Base-by-base conservation (phyloP, 2,797 vertebrate species). In the Uromys caudimaculatus region DNA sequence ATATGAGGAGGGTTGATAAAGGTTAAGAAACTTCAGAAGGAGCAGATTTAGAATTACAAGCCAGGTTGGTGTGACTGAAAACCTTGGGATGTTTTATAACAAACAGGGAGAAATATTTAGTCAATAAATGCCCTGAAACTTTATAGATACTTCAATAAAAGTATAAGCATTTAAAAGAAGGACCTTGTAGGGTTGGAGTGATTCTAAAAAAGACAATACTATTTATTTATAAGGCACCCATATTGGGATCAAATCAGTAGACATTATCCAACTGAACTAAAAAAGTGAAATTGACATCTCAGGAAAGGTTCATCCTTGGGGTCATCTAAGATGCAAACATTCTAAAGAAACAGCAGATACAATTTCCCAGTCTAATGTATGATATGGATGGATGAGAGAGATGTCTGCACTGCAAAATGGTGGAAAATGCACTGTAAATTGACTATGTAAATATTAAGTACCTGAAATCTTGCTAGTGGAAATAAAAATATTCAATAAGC, bases 231-330 rank as follows among this genome's bases (percentile, higher is more conserved):
- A 54, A 47, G 23, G 29, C 87, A 3, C 14, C n/a, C n/a, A 89
- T 91, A 62, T 32, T 75, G 7, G 54, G 6, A 91, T 89, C 44
- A 90, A 94, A 56, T 82, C 38, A 44, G 41, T 67, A 88, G 21
- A 89, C 19, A 82, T 71, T 35, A 88, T 79, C n/a, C n/a, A 82
- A 77, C 12, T 91, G 44, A 93, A 35, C 47, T 81, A 89, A 95
- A 29, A 86, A 94, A 62, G 1, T 94, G 56, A 85, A 85, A 81
- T 13, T 81, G 60, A 10, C 6, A 73, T 78, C 29, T 86, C 14
- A 82, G 47, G 29, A 77, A 89, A 79, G n/a, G 4, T 93, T 93
- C 14, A 47, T 78, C 21, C 52, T 52, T 79, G 12, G 32, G 32
- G 21, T 90, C 41, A 96, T 67, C 32, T 79, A 41, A 67, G 78